A percentile compares a stretch with the other conserved stretches of the same genome.
These are phyloP conservation scores for Crossaster papposus DNA, from an alignment of 53 echinoderm and acorn worm genomes.

Conservation along the genomic window DNA sequence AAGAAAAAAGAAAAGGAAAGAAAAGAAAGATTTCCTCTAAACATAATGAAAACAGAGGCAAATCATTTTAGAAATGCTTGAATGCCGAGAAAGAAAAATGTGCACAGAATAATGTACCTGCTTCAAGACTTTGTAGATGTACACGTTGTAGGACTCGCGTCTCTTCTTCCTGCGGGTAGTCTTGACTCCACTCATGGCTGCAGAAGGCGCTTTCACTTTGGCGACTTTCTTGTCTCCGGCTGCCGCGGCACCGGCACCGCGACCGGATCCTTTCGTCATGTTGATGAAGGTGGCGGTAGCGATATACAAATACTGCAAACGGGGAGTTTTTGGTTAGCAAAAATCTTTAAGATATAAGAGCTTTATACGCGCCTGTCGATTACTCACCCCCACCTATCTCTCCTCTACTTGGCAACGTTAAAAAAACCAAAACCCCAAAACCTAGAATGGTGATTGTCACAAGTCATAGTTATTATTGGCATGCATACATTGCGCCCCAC, in stretches of 20 bases:
- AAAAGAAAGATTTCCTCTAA: too few species aligned
- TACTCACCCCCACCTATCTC: too few species aligned
- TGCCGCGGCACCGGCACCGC: neutral
- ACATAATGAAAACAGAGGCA: too few species aligned
- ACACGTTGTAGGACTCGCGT: conserved; percentile 46
- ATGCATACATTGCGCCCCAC: too few species aligned
- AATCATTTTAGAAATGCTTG: too few species aligned
- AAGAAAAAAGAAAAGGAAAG: too few species aligned
- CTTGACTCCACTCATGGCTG: conserved; percentile 22
- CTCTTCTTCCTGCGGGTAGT: conserved; percentile 29
- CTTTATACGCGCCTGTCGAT: too few species aligned
- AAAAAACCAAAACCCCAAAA: too few species aligned
- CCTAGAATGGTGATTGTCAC: too few species aligned
- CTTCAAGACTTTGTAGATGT: conserved; percentile 66
- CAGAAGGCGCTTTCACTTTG: conserved; percentile 37
- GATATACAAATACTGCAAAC: neutral
- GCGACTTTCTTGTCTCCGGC: conserved; percentile 52
- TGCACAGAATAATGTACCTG: conserved; percentile 16
- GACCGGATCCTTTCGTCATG: conserved; percentile 46
- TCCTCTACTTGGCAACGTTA: too few species aligned
- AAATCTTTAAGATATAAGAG: neutral
- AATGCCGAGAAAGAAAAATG: neutral
- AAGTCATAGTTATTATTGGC: too few species aligned
- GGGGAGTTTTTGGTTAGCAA: neutral
- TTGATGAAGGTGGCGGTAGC: conserved; percentile 11